Base-by-base conservation (phyloP, 2,888 invertebrate genomes). In the Troides helena region DNA sequence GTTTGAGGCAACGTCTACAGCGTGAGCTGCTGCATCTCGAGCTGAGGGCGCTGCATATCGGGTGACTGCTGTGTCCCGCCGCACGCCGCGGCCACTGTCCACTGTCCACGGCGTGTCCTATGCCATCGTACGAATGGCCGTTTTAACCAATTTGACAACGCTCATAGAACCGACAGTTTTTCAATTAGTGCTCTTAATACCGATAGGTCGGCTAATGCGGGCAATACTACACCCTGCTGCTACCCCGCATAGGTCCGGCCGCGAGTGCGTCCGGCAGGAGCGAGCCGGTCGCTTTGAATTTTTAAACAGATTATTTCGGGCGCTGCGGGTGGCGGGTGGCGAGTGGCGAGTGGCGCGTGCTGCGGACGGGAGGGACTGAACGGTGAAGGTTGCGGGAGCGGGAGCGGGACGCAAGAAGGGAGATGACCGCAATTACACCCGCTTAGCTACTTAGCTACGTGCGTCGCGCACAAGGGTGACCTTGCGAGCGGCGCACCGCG, bases 221-320 rank as follows among this genome's bases (percentile, higher is more conserved):
- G 5, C 67, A 0, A 80, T 78, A 76, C 30, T 67, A 12, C 58
- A 76, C 81, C 73, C 73, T 80, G 62, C 0, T 0, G 0, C 18
- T n/a, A 4, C 1, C 0, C 0, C 0, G 43, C 79, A 80, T 68
- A 68, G 76, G 72, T 72, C 7, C 76, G 69, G 76, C 78, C 82
- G 53, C 74, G 23, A 80, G 81, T 84, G 81, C 76, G 75, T 61
- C 73, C 75, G 71, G 73, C 74, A 75, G 72, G 69, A 72, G 72
- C 69, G 80, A 78, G 78, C 77, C 78, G 77, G 74, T 77, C 76
- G 80, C 79, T 83, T 83, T 89, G 86, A 90, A 90, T 90, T 87
- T 88, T 90, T 87, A 85, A 90, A 89, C 85, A 86, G 86, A 88
- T 88, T 89, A 88, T 90, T 88, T 85, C 82, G 79, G 83, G 83